Evolutionary conservation across 1,140 invertebrate genomes (phyloP), one percentile per base, ranked within the genome.

Genomic region (Belonocnema kinseyi): DNA sequence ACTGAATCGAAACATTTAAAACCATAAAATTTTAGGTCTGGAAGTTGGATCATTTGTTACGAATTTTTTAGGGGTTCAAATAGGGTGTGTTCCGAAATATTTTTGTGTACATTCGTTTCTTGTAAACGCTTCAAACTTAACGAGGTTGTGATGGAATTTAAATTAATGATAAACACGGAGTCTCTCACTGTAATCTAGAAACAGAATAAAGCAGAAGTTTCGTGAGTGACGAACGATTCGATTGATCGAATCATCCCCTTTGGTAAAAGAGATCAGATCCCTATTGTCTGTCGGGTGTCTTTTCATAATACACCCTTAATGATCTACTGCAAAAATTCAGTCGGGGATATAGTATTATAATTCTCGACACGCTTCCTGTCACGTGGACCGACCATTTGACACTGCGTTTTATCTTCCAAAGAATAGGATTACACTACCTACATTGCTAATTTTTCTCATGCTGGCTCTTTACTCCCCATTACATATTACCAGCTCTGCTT

Each of bases 261-360:
- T 50, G 58, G 77, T 75, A 82, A 81, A 79, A 51, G 71, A 82
- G 80, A 84, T 84, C 79, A 80, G 21, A 50, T 70, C 51, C 79
- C 73, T 76, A 11, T 76, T 77, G 74, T 61, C 79, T 77, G 80
- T 83, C 82, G 80, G 79, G 74, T 84, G 78, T 86, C 85, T 88
- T 88, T 87, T 90, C 88, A 87, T 90, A 90, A 90, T 89, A 87
- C 83, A 84, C 82, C 82, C 81, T 86, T 89, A 90, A 90, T 90
- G 89, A 90, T 88, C 85, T 83, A 86, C 84, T 87, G 86, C 83
- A 76, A 76, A 83, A 83, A 85, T 81, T 80, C 85, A 85, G 79
- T 80, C 81, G 82, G 85, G 81, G 80, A 82, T 82, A 33, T 33
- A 33, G 83, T 74, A 74, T 72, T 78, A 82, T 90, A 89, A 90